phyloP scores from a whole-genome alignment of 37 sponge, comb jelly and placozoan genomes.

The Eunapius fragilis region DNA sequence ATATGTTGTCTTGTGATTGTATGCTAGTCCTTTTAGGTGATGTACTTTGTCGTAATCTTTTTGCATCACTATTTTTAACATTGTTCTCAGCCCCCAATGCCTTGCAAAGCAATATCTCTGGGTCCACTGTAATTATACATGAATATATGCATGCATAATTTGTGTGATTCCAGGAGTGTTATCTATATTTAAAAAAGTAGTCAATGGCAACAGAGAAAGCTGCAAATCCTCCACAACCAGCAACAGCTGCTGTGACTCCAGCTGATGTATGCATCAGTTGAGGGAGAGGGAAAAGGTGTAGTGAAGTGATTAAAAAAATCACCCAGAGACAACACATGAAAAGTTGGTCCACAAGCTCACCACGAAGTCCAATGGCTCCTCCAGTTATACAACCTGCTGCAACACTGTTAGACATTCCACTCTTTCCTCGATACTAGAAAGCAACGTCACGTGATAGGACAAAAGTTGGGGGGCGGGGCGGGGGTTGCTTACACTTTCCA shows the following conservation, averaged over 20 bases:
- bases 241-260: conserved; percentile 89
- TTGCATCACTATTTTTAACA: not conserved
- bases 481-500: conserved; percentile 75
- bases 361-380: conserved; percentile 94
- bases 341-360: conserved; percentile 14
- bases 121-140: too few relatives aligned
- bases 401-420: conserved; percentile 78
- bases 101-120: too few relatives aligned
- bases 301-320: too few relatives aligned
- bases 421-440: conserved; percentile 79
- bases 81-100: not conserved
- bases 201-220: conserved; percentile 99
- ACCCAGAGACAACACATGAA: too few relatives aligned
- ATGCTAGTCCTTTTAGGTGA: not conserved
- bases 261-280: conserved; percentile 57
- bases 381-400: conserved; percentile 92
- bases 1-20: too few relatives aligned
- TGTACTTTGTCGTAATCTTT: not conserved
- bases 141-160: not conserved
- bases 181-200: conserved; percentile 71
- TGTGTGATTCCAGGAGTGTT: not conserved
- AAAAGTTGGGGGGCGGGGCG: not conserved
- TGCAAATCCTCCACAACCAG: conserved; percentile 95
- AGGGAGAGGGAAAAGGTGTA: not conserved
- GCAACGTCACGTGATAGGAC: not conserved